Base-by-base conservation (phyloP, 2,888 invertebrate species). In the Leucozona laternaria region DNA sequence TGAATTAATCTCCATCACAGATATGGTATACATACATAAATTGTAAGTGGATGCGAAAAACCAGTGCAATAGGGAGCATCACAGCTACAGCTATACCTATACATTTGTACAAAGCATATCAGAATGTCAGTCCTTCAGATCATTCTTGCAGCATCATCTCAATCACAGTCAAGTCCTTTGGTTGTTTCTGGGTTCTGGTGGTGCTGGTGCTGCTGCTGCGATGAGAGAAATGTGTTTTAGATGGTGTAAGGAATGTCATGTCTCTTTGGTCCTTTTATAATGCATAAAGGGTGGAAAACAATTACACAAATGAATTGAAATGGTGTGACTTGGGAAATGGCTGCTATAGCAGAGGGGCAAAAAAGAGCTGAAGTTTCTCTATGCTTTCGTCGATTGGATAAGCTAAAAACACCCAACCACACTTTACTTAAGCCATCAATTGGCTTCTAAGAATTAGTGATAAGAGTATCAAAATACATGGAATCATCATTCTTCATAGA, bases 261-360 rank as follows among this genome's bases (percentile, higher is more conserved):
- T 62, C 79, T 48, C 62, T 75, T 66, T 79, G 64, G 71, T 55
- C 6, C 64, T 75, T 84, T 79, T 45, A 72, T 60, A 66, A 76
- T 53, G 55, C 79, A 79, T 53, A 71, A 64, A 75, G 79, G 75
- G 76, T 76, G 28, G 22, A 79, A 79, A 76, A 84, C 84, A 84
- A 84, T 84, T 84, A 84, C 71, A 79, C 76, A 79, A 84, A 84
- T 84, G 79, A 84, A 79, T 79, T 76, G 71, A 79, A 84, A 84
- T 64, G 70, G 57, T 66, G 73, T 66, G 73, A 71, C 75, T 25
- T 25, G 68, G 77, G 53, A 13, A 57, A 17, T 20, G 31, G 13
- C 11, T 37, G 15, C n/a, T 22, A 10, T 40, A 62, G 40, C 20
- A 60, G 57, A 11, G 1, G 8, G 25, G 25, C n/a, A 7, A 43